Evolutionary conservation across 2,797 vertebrate species (phyloP).

Genomic region (Pseudochirops corinnae): DNA sequence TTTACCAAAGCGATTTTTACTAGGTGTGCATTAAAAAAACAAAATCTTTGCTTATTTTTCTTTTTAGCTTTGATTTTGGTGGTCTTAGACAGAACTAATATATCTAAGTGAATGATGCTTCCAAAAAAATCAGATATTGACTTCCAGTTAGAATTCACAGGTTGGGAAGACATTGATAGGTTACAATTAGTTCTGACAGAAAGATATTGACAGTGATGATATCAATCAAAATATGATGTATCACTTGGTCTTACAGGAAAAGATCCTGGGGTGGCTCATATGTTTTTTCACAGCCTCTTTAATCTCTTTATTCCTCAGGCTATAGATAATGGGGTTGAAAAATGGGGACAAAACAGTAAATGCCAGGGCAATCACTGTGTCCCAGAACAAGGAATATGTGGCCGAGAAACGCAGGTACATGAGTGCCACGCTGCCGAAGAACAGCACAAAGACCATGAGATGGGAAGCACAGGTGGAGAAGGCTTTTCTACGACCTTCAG

Average conservation of each 20-base stretch:
- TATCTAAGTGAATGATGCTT: neutral
- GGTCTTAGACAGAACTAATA: neutral
- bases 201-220: neutral
- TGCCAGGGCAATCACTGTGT: constrained; percentile 66
- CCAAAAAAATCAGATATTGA: neutral
- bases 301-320: constrained; percentile 77
- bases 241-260: constrained; percentile 18
- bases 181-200: neutral
- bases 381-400: constrained; percentile 72
- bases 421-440: constrained; percentile 72
- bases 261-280: constrained; percentile 18
- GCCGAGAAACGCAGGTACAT: constrained; percentile 74
- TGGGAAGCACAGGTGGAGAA: constrained; percentile 74
- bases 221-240: neutral
- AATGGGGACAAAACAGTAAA: constrained; percentile 74
- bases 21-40: neutral
- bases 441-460: constrained; percentile 69
- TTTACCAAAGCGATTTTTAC: neutral
- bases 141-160: neutral
- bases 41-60: neutral
- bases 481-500: constrained; percentile 61
- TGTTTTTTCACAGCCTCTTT: constrained; percentile 68
- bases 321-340: constrained; percentile 76
- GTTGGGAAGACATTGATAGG: neutral
- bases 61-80: neutral